These are phyloP conservation scores for Pangasianodon hypophthalmus DNA, from an alignment of 2,113 vertebrate genomes.

Conservation along the genomic window DNA sequence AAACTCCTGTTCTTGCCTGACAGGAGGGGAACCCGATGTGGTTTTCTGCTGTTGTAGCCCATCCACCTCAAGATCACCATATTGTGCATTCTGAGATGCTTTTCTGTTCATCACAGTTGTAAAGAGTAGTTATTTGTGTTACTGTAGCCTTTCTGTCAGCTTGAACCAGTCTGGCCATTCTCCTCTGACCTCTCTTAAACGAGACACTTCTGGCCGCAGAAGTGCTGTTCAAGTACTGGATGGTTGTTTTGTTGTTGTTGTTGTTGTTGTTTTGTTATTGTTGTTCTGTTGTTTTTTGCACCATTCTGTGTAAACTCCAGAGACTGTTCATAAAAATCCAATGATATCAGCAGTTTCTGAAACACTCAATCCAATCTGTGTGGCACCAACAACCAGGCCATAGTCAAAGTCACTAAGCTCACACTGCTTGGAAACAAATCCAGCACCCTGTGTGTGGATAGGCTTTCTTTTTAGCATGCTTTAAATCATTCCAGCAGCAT, in stretches of 20 bases:
- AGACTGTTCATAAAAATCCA: not conserved
- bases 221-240: not conserved
- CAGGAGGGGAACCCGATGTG: not conserved
- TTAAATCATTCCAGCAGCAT: not conserved
- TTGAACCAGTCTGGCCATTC: not conserved
- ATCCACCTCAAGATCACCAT: not conserved
- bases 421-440: not conserved
- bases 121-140: not conserved
- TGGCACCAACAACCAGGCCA: not conserved
- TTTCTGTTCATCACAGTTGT: not conserved
- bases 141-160: not conserved
- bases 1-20: not conserved
- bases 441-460: not conserved
- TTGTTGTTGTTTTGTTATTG: not conserved
- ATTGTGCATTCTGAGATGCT: not conserved
- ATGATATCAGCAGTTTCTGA: not conserved
- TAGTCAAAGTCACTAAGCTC: not conserved
- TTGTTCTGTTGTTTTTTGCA: not conserved
- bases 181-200: not conserved
- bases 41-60: not conserved
- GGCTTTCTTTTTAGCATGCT: not conserved
- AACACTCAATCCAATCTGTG: not conserved
- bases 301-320: not conserved
- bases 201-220: not conserved
- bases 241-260: not conserved